phyloP scores from a whole-genome alignment of 2,113 vertebrate species.

The Ciconia maguari region DNA sequence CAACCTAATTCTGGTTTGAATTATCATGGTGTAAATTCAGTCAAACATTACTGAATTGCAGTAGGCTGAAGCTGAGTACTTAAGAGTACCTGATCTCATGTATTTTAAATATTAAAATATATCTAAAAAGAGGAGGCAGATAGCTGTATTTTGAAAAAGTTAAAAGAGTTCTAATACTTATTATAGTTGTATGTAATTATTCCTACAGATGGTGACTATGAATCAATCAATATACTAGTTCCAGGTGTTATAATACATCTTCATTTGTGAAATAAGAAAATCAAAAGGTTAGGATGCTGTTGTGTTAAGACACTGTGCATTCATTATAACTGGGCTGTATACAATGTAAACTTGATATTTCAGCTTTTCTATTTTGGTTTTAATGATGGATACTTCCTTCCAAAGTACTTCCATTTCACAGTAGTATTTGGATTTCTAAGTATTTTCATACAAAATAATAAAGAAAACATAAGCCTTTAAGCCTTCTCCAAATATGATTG shows the following conservation, averaged over 20 bases:
- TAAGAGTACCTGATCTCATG: neutral
- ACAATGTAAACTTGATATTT: neutral
- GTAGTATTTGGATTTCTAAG: constrained; percentile 59
- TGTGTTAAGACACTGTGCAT: neutral
- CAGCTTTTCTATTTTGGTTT: neutral
- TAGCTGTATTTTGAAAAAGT: neutral
- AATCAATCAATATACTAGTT: neutral
- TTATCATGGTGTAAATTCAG: neutral
- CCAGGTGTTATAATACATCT: neutral
- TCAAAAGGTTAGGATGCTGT: neutral
- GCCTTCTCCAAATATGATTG: constrained; percentile 46
- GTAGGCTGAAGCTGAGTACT: neutral
- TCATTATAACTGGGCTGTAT: neutral
- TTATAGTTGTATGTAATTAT: neutral
- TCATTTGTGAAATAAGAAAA: neutral
- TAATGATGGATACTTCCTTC: constrained; percentile 1
- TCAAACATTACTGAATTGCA: neutral
- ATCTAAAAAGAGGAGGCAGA: neutral
- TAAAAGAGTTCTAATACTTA: neutral
- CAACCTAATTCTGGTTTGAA: neutral
- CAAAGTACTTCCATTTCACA: constrained; percentile 42
- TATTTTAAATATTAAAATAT: neutral
- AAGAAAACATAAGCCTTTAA: constrained; percentile 67
- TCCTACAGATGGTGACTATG: neutral
- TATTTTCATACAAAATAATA: constrained; percentile 56